Percentiles rank a stretch among this genome's conserved stretches.
Evolutionary conservation across 2,797 vertebrate species (phyloP).

Genomic region (Synanceia verrucosa): DNA sequence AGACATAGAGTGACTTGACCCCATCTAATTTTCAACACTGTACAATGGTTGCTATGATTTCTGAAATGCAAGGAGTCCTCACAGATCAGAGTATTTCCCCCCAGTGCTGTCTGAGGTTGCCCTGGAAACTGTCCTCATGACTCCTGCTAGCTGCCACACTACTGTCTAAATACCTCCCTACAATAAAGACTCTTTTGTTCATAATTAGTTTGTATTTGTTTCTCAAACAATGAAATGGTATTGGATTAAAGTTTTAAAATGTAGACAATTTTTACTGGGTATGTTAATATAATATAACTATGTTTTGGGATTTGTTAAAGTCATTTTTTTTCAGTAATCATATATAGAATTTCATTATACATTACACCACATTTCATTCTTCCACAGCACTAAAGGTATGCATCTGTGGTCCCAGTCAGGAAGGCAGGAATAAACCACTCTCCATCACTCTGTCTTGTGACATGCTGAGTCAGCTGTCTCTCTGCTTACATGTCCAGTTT

Average conservation of each 20-base stretch:
- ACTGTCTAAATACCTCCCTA: background rate
- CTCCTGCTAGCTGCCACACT: background rate
- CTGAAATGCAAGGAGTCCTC: background rate
- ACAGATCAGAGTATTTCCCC: background rate
- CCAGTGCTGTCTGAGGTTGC: background rate
- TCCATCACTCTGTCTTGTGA: background rate
- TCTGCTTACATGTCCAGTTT: slow-evolving; percentile 11
- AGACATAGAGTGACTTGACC: background rate
- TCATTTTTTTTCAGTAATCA: too few relatives aligned
- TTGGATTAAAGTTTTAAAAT: background rate
- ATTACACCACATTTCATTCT: too few relatives aligned
- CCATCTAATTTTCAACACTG: background rate
- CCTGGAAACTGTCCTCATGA: slow-evolving; percentile 13
- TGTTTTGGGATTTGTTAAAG: background rate
- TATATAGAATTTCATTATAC: too few relatives aligned
- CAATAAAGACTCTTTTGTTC: slow-evolving; percentile 12
- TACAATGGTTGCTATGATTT: background rate
- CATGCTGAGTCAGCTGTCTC: slow-evolving; percentile 44
- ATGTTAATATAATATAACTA: background rate
- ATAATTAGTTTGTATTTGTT: background rate
- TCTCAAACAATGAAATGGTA: too few relatives aligned
- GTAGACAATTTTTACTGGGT: too few relatives aligned
- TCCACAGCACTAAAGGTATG: too few relatives aligned
- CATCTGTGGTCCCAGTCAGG: background rate
- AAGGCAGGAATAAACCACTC: background rate